phyloP scores from a whole-genome alignment of 2,888 invertebrate genomes.

The Chymomyza amoena region DNA sequence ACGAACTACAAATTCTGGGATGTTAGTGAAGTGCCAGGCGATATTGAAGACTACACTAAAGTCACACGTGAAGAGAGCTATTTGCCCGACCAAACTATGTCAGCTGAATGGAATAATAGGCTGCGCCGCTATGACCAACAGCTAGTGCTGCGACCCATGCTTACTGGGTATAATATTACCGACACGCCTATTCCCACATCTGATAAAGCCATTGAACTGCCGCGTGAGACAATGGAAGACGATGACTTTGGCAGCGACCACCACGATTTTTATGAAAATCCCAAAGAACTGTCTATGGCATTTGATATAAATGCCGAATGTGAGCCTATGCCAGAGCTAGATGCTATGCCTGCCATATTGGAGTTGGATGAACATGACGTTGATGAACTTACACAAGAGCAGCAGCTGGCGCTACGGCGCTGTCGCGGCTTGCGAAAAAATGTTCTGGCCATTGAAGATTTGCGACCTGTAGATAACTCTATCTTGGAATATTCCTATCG shows the following conservation, averaged over 20 bases:
- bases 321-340: constrained; percentile 81
- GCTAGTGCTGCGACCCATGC: constrained; percentile 67
- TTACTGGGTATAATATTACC: constrained; percentile 74
- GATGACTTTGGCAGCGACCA: constrained; percentile 75
- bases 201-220: constrained; percentile 28
- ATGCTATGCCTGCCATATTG: constrained; percentile 55
- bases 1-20: constrained; percentile 75
- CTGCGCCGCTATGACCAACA: constrained; percentile 53
- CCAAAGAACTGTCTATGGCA: constrained; percentile 81
- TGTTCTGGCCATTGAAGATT: constrained; percentile 80
- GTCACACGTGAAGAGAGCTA: constrained; percentile 27
- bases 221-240: constrained; percentile 47
- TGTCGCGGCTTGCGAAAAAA: constrained; percentile 76
- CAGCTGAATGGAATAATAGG: constrained; percentile 55
- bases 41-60: constrained; percentile 54
- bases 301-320: constrained; percentile 84
- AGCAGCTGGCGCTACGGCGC: constrained; percentile 73
- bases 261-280: constrained; percentile 79
- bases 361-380: constrained; percentile 79
- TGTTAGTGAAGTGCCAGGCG: constrained; percentile 26
- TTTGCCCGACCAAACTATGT: constrained; percentile 32
- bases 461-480: constrained; percentile 81
- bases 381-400: constrained; percentile 77
- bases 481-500: constrained; percentile 87
- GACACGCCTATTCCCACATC: constrained; percentile 73